Conservation (phyloP, 2,113 vertebrate genomes). For the Rutilus rutilus region DNA sequence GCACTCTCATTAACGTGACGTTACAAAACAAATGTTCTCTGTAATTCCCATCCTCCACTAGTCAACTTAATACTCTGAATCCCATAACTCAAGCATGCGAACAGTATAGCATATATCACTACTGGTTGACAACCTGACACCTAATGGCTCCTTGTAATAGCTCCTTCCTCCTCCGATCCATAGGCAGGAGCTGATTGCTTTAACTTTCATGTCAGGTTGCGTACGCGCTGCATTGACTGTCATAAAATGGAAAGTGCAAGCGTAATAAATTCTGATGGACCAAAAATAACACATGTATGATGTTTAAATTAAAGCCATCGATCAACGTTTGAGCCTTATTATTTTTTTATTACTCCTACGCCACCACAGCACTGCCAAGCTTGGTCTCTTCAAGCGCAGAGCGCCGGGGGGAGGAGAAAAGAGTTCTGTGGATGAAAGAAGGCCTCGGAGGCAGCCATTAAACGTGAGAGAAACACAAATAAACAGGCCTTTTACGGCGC, state of each 20-base stretch:
- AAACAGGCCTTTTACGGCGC: conserved; percentile 59
- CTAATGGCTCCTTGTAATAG: conserved; percentile 30
- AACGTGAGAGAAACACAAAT: conserved; percentile 62
- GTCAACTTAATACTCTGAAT: conserved; percentile 1
- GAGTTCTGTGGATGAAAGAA: conserved; percentile 47
- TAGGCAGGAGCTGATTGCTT: conserved; percentile 19
- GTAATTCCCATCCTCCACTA: neutral
- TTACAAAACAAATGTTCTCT: conserved; percentile 1
- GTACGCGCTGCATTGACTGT: conserved; percentile 18
- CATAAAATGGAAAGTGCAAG: conserved; percentile 28
- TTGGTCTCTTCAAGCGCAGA: conserved; percentile 18
- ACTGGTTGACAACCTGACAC: conserved; percentile 7
- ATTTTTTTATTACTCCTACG: conserved; percentile 52
- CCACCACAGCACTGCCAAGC: conserved; percentile 43
- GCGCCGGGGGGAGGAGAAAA: conserved; percentile 10
- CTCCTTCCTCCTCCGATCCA: conserved; percentile 15
- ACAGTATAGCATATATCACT: conserved; percentile 2
- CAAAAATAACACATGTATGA: conserved; percentile 57
- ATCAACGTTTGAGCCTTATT: conserved; percentile 65
- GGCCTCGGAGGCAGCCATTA: conserved; percentile 50
- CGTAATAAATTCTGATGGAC: conserved; percentile 43
- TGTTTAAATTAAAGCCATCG: conserved; percentile 71
- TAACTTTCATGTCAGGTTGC: conserved; percentile 35
- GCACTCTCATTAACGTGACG: neutral
- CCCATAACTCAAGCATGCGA: neutral